phyloP scores from a whole-genome alignment of 1,140 invertebrate species.

The Trachelipus rathkii region DNA sequence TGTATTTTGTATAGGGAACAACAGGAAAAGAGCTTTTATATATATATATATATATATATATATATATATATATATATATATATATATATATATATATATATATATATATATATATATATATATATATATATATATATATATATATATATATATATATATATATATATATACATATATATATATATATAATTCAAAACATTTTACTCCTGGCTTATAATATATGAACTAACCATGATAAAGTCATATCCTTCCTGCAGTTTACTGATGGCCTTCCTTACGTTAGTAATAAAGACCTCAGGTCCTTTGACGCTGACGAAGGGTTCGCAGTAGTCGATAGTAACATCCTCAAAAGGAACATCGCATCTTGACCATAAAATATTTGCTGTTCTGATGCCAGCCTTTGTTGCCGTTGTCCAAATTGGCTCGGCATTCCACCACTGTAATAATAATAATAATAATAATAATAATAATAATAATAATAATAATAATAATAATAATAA shows the following conservation, averaged over 20 bases:
- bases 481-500: no score
- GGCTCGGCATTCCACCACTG: slow-evolving; percentile 53
- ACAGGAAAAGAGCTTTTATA: not conserved
- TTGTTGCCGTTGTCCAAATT: slow-evolving; percentile 51
- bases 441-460: slow-evolving; percentile 41
- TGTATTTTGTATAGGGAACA: not conserved
- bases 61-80: slow-evolving; percentile 9
- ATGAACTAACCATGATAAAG: slow-evolving; percentile 45
- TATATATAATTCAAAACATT: no score
- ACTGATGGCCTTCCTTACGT: slow-evolving; percentile 37
- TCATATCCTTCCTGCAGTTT: slow-evolving; percentile 47
- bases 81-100: slow-evolving; percentile 12
- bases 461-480: no score
- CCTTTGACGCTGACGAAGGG: slow-evolving; percentile 42
- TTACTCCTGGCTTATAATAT: no score
- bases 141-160: no score
- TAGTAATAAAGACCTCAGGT: slow-evolving; percentile 36
- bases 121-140: no score
- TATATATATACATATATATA: no score
- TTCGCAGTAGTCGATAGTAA: slow-evolving; percentile 49
- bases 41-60: not conserved
- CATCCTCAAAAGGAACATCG: slow-evolving; percentile 50
- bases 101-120: no score
- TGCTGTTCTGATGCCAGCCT: slow-evolving; percentile 49
- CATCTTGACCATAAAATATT: slow-evolving; percentile 53